Evolutionary conservation across 2,888 invertebrate genomes (phyloP).

Genomic region (Cetonia aurata): DNA sequence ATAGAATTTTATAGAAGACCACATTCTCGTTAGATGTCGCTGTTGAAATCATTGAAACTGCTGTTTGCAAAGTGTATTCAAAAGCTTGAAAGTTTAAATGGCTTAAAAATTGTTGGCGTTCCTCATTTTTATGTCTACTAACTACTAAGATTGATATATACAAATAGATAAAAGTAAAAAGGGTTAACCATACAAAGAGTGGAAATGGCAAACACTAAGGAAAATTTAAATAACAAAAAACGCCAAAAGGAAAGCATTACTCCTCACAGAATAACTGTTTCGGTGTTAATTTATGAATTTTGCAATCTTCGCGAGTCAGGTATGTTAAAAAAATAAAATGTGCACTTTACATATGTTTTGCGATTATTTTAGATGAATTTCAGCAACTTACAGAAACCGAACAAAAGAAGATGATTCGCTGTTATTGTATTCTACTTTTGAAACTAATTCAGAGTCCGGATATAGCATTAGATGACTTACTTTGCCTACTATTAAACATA

Average conservation of each 20-base stretch:
- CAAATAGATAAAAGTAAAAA: no score
- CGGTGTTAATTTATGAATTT: constrained; percentile 82
- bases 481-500: constrained; percentile 71
- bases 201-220: constrained; percentile 26
- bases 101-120: no score
- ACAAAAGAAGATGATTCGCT: constrained; percentile 65
- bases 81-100: no score
- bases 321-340: constrained; percentile 53
- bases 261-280: constrained; percentile 84
- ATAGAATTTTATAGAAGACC: no score
- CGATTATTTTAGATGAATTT: constrained; percentile 68
- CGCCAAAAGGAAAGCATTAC: constrained; percentile 73
- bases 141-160: no score
- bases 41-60: no score
- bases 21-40: no score
- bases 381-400: constrained; percentile 62
- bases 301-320: constrained; percentile 73
- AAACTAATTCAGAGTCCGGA: constrained; percentile 88
- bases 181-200: no score
- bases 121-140: no score
- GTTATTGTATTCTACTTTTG: constrained; percentile 84
- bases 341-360: no score
- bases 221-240: constrained; percentile 24
- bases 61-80: no score
- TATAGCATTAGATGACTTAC: constrained; percentile 78